Evolutionary conservation across 2,113 vertebrate species (phyloP).

Genomic region (Ochotona curzoniae): DNA sequence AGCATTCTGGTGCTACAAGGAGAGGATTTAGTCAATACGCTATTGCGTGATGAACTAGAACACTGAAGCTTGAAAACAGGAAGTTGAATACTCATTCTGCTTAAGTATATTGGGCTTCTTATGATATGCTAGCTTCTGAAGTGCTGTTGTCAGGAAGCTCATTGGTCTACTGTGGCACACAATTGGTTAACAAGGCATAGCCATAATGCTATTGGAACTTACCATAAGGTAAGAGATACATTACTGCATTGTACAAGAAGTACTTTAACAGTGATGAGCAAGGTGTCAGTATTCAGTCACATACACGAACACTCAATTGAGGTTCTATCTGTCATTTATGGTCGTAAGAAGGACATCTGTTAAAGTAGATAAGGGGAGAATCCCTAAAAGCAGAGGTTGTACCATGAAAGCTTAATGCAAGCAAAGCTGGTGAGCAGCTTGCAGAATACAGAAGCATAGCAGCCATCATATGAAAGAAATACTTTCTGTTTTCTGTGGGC

Average conservation of each 20-base stretch:
- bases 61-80: neutral
- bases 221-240: neutral
- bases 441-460: too few species aligned
- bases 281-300: neutral
- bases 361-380: neutral
- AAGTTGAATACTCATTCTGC: neutral
- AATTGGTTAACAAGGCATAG: neutral
- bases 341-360: neutral
- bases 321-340: neutral
- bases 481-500: too few species aligned
- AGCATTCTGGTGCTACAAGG: too few species aligned
- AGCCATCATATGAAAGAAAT: too few species aligned
- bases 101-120: neutral
- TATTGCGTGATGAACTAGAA: too few species aligned
- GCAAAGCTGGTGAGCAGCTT: too few species aligned
- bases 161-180: neutral
- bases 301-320: neutral
- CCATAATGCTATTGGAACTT: neutral
- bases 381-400: neutral
- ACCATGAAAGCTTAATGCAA: neutral
- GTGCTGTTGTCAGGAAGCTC: neutral
- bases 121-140: neutral
- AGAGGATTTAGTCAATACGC: too few species aligned
- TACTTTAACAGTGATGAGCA: neutral
- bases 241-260: neutral